Evolutionary conservation across 2,797 vertebrate species (phyloP), one percentile per base, ranked within the genome.

Genomic region (Sandelia bainsii): DNA sequence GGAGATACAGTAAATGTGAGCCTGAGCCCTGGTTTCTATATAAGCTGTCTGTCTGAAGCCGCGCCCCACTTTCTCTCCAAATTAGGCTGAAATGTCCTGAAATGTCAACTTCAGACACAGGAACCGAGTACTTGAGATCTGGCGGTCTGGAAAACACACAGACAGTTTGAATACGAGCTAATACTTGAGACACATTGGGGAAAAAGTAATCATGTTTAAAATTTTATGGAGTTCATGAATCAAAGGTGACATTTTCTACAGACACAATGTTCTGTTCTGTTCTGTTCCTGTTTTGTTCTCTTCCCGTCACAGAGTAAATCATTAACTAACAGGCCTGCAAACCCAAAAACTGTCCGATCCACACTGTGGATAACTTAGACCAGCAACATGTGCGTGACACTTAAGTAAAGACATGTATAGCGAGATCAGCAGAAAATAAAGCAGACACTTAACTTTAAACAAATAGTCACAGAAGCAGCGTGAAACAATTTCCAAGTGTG

Each of bases 71-170:
- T 94, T 89, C 81, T 44, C 62, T 70, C 27, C 72, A 87, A 94
- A 92, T 89, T 93, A 89, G 93, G 92, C 87, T 94, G 83, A 91
- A 82, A 89, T 80, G 84, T 91, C 75, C 89, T 87, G 66, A 78
- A 86, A 82, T 72, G 81, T 60, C 66, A 69, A 66, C 77, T 84
- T 71, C 83, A 84, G 70, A 89, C 82, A 76, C 34, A 19, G 39
- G 76, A 77, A 77, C 66, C 65, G 75, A 23, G 37, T 8, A 39
- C 56, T 73, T 10, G 11, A 72, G 42, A 29, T 60, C 45, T 40
- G 53, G 3, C 50, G 42, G 34, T 37, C 45, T 22, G 19, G 8
- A 10, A 52, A 42, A 64, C 48, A 60, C 48, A 32, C 44, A 70
- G 50, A 44, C 19, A 8, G 7, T 37, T 7, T 37, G 34, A 37